These are phyloP conservation scores for Danaus melanippus DNA, from an alignment of 1,140 invertebrate genomes.

Conservation along the genomic window DNA sequence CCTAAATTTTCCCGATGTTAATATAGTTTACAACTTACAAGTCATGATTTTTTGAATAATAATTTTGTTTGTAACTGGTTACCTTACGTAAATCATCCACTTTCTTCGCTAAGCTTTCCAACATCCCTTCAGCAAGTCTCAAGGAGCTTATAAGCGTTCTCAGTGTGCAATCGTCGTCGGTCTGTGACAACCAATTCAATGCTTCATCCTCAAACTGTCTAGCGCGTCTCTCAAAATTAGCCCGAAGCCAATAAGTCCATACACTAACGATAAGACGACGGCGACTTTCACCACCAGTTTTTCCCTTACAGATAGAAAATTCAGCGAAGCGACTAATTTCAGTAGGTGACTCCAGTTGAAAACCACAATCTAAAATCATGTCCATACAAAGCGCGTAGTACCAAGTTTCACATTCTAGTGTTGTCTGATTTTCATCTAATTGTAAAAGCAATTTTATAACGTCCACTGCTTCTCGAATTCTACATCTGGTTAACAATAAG, in stretches of 20 bases:
- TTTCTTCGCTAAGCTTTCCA: slow-evolving; percentile 60
- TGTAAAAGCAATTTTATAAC: slow-evolving; percentile 38
- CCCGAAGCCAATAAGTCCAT: slow-evolving; percentile 60
- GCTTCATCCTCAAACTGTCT: slow-evolving; percentile 54
- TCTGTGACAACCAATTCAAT: slow-evolving; percentile 35
- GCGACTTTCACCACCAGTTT: slow-evolving; percentile 29
- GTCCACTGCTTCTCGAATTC: slow-evolving; percentile 58
- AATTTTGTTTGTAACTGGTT: slow-evolving; percentile 4
- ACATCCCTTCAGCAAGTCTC: slow-evolving; percentile 58
- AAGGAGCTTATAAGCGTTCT: slow-evolving; percentile 42
- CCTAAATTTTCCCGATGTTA: slow-evolving; percentile 24
- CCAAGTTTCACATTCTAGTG: slow-evolving; percentile 49
- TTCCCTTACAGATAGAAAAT: slow-evolving; percentile 33
- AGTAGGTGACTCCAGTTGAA: slow-evolving; percentile 52
- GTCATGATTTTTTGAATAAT: not conserved
- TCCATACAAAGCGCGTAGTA: slow-evolving; percentile 68
- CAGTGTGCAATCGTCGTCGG: slow-evolving; percentile 37
- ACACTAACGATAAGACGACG: slow-evolving; percentile 44
- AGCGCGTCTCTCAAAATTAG: slow-evolving; percentile 38
- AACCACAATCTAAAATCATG: slow-evolving; percentile 63
- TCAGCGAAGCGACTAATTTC: slow-evolving; percentile 51
- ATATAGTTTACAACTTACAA: slow-evolving; percentile 1
- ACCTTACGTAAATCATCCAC: slow-evolving; percentile 59
- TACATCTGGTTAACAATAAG: slow-evolving; percentile 44
- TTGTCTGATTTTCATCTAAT: slow-evolving; percentile 32